Evolutionary conservation across 2,888 invertebrate species (phyloP).

Genomic region (Malthinus seriepunctatus): DNA sequence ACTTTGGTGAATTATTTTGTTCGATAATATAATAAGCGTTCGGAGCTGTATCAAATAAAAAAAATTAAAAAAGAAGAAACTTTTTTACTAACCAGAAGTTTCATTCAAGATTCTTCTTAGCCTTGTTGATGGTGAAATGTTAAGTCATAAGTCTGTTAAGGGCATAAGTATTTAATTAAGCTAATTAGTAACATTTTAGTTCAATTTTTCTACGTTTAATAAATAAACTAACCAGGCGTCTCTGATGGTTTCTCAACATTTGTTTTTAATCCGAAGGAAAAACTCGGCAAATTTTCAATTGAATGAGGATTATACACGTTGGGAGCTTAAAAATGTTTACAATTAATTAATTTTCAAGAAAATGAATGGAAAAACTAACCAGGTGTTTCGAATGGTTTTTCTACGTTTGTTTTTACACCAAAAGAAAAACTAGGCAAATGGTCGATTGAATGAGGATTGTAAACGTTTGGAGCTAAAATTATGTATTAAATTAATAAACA

Average conservation of each 20-base stretch:
- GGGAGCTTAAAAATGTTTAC: slow-evolving; percentile 72
- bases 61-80: slow-evolving; percentile 23
- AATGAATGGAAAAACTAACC: slow-evolving; percentile 43
- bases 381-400: slow-evolving; percentile 60
- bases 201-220: background rate
- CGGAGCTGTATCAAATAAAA: slow-evolving; percentile 66
- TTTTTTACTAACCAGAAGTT: background rate
- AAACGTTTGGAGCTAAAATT: slow-evolving; percentile 66
- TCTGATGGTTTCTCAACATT: slow-evolving; percentile 62
- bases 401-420: slow-evolving; percentile 59
- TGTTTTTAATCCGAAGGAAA: slow-evolving; percentile 70
- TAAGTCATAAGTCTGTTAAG: slow-evolving; percentile 29
- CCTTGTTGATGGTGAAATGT: slow-evolving; percentile 58
- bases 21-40: slow-evolving; percentile 78
- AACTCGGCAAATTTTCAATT: slow-evolving; percentile 66
- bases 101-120: background rate
- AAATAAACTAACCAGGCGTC: slow-evolving; percentile 58
- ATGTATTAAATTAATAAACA: background rate
- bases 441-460: slow-evolving; percentile 60
- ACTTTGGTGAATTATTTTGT: slow-evolving; percentile 64
- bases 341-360: no score
- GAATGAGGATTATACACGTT: slow-evolving; percentile 79
- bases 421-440: slow-evolving; percentile 66
- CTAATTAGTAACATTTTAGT: slow-evolving; percentile 32
- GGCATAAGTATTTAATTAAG: slow-evolving; percentile 37